Conservation (phyloP, 2,888 invertebrate species). For the Tenthredo distinguenda region DNA sequence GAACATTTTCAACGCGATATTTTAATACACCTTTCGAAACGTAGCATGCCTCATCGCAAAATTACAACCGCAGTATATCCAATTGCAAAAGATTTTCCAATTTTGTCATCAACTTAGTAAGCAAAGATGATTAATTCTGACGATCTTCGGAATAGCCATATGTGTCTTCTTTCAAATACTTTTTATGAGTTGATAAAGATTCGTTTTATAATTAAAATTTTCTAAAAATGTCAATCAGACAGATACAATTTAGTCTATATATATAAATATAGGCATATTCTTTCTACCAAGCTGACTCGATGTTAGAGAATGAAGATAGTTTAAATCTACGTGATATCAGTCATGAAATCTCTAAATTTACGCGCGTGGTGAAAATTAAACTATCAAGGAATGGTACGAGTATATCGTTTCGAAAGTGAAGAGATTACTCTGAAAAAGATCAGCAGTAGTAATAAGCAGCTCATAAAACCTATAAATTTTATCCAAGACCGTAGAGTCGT, state of each 20-base stretch:
- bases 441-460: neutral
- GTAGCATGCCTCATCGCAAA: neutral
- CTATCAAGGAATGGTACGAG: neutral
- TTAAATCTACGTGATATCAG: neutral
- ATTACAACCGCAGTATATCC: neutral
- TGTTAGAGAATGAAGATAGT: neutral
- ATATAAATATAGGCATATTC: neutral
- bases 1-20: neutral
- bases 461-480: neutral
- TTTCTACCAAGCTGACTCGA: neutral
- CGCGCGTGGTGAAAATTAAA: slow-evolving; percentile 33
- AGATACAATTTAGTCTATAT: neutral
- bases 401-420: neutral
- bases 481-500: neutral
- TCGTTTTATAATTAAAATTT: neutral
- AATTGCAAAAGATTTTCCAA: neutral
- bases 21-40: neutral
- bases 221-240: neutral
- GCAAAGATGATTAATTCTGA: neutral
- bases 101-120: neutral
- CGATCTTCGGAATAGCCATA: too few relatives aligned
- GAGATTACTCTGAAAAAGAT: neutral
- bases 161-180: neutral
- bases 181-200: neutral
- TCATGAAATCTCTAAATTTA: slow-evolving; percentile 7